Percentiles rank a stretch among this genome's conserved stretches.
phyloP scores from a whole-genome alignment of 2,888 invertebrate genomes.

The Hypolimnas misippus region DNA sequence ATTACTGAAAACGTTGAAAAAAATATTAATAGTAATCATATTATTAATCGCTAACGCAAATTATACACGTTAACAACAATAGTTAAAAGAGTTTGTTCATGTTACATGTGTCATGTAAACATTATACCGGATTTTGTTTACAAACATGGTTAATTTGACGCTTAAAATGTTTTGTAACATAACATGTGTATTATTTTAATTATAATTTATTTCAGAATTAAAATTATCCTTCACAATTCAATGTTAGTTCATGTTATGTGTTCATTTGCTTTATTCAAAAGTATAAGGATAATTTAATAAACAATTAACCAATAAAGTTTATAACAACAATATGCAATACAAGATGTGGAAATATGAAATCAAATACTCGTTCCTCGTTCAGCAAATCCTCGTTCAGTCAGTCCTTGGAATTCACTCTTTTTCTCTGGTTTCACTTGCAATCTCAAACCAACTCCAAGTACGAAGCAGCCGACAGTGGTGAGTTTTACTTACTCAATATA shows the following conservation, averaged over 20 bases:
- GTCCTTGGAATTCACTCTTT: conserved; percentile 94
- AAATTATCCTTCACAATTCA: too few species aligned
- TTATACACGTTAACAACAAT: not conserved
- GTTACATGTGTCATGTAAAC: not conserved
- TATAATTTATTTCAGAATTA: too few species aligned
- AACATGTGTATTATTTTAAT: not conserved
- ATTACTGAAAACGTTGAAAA: too few species aligned
- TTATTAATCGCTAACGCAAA: not conserved
- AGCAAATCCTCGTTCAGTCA: conserved; percentile 98
- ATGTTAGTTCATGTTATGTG: too few species aligned
- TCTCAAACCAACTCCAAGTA: conserved; percentile 97
- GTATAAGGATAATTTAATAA: not conserved
- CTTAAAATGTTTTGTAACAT: not conserved
- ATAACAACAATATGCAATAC: conserved; percentile 98
- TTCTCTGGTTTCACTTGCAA: conserved; percentile 99
- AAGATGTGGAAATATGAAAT: conserved; percentile 98
- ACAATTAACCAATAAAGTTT: conserved; percentile 95
- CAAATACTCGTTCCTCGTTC: too few species aligned
- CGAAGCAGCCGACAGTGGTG: conserved; percentile 98
- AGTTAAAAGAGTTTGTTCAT: not conserved
- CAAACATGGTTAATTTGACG: not conserved
- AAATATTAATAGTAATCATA: too few species aligned
- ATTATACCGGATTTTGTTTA: not conserved
- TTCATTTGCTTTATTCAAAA: not conserved
- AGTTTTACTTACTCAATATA: too few species aligned